These are phyloP conservation scores for Lamellibrachia satsuma DNA, from an alignment of 2,888 invertebrate genomes.

Conservation along the genomic window DNA sequence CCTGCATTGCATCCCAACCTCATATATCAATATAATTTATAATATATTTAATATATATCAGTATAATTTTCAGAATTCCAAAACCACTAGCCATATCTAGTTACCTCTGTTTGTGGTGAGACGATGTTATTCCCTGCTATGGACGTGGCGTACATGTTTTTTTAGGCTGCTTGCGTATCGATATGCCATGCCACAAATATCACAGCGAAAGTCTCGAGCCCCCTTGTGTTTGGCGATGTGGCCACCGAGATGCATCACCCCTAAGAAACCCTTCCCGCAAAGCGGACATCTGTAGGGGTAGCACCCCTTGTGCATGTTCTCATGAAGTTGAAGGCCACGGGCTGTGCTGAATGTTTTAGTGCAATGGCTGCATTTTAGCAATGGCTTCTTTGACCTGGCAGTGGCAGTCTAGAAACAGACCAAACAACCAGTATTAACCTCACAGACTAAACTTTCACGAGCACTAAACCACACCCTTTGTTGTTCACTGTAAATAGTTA, in stretches of 20 bases:
- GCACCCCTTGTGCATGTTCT: slow-evolving; percentile 29
- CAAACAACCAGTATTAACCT: slow-evolving; percentile 4
- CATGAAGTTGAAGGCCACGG: slow-evolving; percentile 49
- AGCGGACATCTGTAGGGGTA: slow-evolving; percentile 31
- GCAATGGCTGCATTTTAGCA: slow-evolving; percentile 22
- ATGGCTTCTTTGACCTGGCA: slow-evolving; percentile 5
- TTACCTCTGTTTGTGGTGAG: neutral
- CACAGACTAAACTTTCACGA: neutral
- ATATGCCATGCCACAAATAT: slow-evolving; percentile 29
- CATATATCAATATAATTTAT: neutral
- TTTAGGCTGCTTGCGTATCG: slow-evolving; percentile 30
- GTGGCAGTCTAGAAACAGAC: slow-evolving; percentile 17
- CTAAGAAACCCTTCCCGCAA: slow-evolving; percentile 30
- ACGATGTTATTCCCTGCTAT: neutral
- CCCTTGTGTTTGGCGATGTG: slow-evolving; percentile 30
- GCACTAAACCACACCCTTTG: neutral
- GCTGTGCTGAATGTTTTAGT: slow-evolving; percentile 49
- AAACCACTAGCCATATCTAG: neutral
- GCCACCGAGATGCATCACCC: slow-evolving; percentile 28
- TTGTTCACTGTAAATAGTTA: neutral
- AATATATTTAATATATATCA: neutral
- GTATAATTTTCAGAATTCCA: neutral
- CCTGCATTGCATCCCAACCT: no score
- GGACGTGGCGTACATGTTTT: slow-evolving; percentile 21
- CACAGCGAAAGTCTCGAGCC: slow-evolving; percentile 32